phyloP scores from a whole-genome alignment of 1,140 invertebrate species.

The Sycophaga agraensis region DNA sequence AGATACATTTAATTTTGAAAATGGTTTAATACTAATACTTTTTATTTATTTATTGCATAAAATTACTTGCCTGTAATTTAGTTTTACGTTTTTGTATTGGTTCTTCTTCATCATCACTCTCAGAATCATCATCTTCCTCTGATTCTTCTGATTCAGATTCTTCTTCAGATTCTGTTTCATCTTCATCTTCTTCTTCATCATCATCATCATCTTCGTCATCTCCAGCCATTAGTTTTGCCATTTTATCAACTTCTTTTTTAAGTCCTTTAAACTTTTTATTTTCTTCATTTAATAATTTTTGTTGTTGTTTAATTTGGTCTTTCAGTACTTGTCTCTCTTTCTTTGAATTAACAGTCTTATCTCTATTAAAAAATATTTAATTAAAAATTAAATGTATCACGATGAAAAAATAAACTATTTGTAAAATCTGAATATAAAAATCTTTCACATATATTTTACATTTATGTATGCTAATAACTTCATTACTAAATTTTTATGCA shows the following conservation, averaged over 20 bases:
- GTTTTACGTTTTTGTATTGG: constrained; percentile 46
- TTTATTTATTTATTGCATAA: too few relatives aligned
- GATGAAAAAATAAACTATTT: not conserved
- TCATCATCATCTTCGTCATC: constrained; percentile 70
- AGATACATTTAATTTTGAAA: too few relatives aligned
- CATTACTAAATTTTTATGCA: too few relatives aligned
- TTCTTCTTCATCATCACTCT: constrained; percentile 64
- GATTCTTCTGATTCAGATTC: constrained; percentile 62
- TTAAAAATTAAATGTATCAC: too few relatives aligned
- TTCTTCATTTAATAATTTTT: constrained; percentile 70
- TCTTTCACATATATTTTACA: not conserved
- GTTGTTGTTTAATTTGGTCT: constrained; percentile 77
- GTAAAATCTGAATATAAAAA: constrained; percentile 1
- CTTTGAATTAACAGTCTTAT: constrained; percentile 75
- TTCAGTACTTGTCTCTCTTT: constrained; percentile 77
- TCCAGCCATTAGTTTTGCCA: constrained; percentile 81
- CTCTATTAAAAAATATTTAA: constrained; percentile 42
- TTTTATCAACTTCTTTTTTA: constrained; percentile 86
- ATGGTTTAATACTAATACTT: not conserved
- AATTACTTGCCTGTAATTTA: constrained; percentile 48
- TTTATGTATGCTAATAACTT: not conserved
- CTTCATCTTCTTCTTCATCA: constrained; percentile 59
- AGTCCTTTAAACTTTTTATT: constrained; percentile 75
- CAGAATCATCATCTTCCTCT: constrained; percentile 64
- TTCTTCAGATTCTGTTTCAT: constrained; percentile 65